Conservation (phyloP, 2,888 invertebrate species). For the Rotaria sp. region DNA sequence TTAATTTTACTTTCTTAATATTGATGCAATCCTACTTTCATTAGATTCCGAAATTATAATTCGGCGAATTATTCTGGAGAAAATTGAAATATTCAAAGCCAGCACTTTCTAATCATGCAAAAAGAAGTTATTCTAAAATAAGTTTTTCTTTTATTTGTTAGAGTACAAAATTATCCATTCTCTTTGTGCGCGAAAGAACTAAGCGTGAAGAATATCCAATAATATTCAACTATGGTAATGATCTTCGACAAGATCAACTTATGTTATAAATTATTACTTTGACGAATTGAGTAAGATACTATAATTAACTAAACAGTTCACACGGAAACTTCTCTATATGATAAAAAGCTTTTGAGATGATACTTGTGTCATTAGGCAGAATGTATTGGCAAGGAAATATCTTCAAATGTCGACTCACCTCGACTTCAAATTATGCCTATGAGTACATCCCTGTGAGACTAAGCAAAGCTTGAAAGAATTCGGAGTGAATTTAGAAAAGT, state of each 20-base stretch:
- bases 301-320: too few relatives aligned
- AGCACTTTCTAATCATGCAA: too few relatives aligned
- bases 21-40: conserved; percentile 88
- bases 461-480: too few relatives aligned
- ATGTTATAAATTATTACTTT: conserved; percentile 93
- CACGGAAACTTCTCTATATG: too few relatives aligned
- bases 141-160: neutral
- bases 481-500: too few relatives aligned
- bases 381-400: too few relatives aligned
- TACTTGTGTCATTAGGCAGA: too few relatives aligned
- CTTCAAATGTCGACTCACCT: too few relatives aligned
- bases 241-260: conserved; percentile 89
- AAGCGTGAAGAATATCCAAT: conserved; percentile 72
- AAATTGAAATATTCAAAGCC: conserved; percentile 86
- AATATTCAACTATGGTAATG: conserved; percentile 95
- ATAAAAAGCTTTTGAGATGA: too few relatives aligned
- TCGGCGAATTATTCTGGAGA: conserved; percentile 69
- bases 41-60: conserved; percentile 83
- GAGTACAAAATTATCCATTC: neutral
- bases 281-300: conserved; percentile 75
- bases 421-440: too few relatives aligned
- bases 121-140: too few relatives aligned
- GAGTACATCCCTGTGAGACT: too few relatives aligned
- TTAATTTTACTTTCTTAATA: conserved; percentile 64
- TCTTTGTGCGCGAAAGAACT: conserved; percentile 46